These are phyloP conservation scores for Mastomys natalensis DNA, from an alignment of 2,113 vertebrate genomes.

Conservation along the genomic window DNA sequence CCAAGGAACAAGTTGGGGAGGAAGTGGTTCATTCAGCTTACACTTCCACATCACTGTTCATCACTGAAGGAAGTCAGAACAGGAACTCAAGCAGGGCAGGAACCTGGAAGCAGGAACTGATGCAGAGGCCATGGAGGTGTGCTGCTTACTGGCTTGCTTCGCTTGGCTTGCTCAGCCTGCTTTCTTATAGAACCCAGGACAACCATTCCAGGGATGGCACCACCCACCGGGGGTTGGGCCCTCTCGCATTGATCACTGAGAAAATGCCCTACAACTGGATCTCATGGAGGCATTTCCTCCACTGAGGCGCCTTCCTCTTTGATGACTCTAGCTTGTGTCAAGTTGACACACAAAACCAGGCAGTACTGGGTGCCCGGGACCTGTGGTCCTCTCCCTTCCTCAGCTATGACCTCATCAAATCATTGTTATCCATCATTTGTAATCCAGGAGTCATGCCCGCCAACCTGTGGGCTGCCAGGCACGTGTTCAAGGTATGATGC, in stretches of 20 bases:
- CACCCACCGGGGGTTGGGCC: not conserved
- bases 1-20: not conserved
- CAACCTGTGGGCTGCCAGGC: rapidly evolving
- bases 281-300: not conserved
- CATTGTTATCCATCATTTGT: too few relatives aligned
- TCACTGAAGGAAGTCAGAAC: not conserved
- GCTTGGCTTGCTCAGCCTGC: not conserved
- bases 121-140: not conserved
- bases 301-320: too few relatives aligned
- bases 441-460: rapidly evolving
- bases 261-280: not conserved
- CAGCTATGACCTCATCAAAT: not conserved
- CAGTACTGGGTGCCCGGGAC: rapidly evolving
- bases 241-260: too few relatives aligned
- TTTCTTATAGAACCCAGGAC: not conserved
- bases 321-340: too few relatives aligned
- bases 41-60: not conserved
- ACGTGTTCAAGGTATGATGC: not conserved
- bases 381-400: not conserved
- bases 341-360: too few relatives aligned
- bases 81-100: not conserved
- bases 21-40: not conserved
- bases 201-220: not conserved
- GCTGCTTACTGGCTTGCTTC: not conserved
- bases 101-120: not conserved